A percentile compares a stretch with the other conserved stretches of the same genome.
Evolutionary conservation across 1,140 invertebrate species (phyloP).

Genomic region (Hypothenemus hampei): DNA sequence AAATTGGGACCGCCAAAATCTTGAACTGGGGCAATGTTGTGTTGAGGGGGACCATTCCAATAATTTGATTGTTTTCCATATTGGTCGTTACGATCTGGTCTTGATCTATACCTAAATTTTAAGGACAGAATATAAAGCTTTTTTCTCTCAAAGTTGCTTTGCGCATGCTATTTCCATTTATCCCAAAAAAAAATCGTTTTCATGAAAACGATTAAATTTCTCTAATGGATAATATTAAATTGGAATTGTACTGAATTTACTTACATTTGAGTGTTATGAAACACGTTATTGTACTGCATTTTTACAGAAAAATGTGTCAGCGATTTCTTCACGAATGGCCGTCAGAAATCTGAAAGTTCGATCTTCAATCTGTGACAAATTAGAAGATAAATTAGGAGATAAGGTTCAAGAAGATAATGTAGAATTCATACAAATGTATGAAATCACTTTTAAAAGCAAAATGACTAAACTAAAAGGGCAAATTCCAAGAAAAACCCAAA

Average conservation of each 20-base stretch:
- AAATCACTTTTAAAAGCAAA: too few relatives aligned
- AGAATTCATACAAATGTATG: slow-evolving; percentile 1
- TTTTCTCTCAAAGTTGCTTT: too few relatives aligned
- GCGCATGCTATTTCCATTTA: too few relatives aligned
- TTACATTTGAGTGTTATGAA: slow-evolving; percentile 39
- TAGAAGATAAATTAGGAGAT: slow-evolving; percentile 8
- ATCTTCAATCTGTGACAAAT: slow-evolving; percentile 34
- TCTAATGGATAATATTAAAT: too few relatives aligned
- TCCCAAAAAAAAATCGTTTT: too few relatives aligned
- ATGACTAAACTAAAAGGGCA: too few relatives aligned
- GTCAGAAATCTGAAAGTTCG: slow-evolving; percentile 33
- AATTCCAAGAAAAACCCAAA: too few relatives aligned
- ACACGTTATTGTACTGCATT: slow-evolving; percentile 45
- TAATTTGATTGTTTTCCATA: slow-evolving; percentile 52
- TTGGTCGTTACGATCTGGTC: slow-evolving; percentile 54
- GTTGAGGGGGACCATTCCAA: slow-evolving; percentile 46
- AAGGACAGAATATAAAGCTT: too few relatives aligned
- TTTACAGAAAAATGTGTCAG: slow-evolving; percentile 35
- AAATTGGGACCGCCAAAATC: slow-evolving; percentile 53
- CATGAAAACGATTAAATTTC: too few relatives aligned
- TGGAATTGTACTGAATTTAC: too few relatives aligned
- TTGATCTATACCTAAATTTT: slow-evolving; percentile 54
- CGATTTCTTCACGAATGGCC: slow-evolving; percentile 38
- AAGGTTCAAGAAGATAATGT: background rate
- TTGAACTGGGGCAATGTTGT: slow-evolving; percentile 48